Conservation (phyloP, 2,113 vertebrate species). For the Eudyptes chrysolophus region DNA sequence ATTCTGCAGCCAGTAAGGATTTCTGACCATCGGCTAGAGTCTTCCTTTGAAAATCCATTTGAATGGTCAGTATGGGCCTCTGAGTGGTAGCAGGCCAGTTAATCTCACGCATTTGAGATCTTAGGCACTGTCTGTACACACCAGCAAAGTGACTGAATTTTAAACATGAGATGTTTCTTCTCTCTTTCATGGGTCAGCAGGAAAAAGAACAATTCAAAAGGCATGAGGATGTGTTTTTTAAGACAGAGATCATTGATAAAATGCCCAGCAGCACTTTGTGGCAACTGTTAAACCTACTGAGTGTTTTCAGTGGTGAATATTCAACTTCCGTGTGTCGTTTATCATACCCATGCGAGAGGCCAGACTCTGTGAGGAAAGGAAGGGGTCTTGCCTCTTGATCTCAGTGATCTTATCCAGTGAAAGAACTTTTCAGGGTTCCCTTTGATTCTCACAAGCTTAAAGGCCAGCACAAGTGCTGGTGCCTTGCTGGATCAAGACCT, state of each 20-base stretch:
- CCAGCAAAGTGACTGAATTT: not conserved
- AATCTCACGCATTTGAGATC: not conserved
- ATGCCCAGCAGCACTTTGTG: not conserved
- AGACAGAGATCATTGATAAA: not conserved
- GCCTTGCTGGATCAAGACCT: not conserved
- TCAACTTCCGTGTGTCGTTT: not conserved
- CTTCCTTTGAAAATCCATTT: not conserved
- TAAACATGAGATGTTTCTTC: not conserved
- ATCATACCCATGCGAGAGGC: not conserved
- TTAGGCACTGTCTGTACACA: not conserved
- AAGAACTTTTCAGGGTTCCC: not conserved
- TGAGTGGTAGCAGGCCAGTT: too few species aligned
- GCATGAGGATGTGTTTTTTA: not conserved
- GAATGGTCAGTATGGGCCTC: not conserved
- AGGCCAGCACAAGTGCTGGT: not conserved
- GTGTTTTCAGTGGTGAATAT: not conserved
- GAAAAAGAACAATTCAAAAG: not conserved
- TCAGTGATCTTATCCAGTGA: not conserved
- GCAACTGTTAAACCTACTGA: not conserved
- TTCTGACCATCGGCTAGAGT: not conserved
- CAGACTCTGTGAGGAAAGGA: not conserved
- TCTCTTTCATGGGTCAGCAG: not conserved
- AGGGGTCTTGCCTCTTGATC: not conserved
- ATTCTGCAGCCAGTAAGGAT: not conserved
- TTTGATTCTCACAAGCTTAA: not conserved